Evolutionary conservation across 2,797 vertebrate genomes (phyloP).

Genomic region (Trichosurus vulpecula): DNA sequence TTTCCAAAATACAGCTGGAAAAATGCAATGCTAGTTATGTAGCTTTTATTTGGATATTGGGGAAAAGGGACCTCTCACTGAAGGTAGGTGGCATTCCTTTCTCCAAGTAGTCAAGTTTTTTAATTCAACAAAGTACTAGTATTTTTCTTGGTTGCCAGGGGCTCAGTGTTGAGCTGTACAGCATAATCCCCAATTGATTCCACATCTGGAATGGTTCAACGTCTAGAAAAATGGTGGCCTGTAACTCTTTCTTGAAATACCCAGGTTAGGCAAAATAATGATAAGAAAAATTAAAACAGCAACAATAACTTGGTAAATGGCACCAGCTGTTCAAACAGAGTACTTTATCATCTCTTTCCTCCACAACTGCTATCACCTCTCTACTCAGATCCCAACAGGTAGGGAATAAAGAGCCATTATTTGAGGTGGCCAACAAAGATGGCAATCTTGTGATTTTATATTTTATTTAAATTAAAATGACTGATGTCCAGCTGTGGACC

Average conservation of each 20-base stretch:
- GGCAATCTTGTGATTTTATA: constrained; percentile 8
- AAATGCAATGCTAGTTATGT: not conserved
- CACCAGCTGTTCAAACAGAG: not conserved
- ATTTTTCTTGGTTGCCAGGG: not conserved
- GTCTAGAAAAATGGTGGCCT: not conserved
- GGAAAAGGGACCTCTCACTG: not conserved
- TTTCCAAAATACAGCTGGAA: constrained; percentile 11
- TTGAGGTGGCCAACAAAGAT: not conserved
- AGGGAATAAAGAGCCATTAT: not conserved
- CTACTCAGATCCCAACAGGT: constrained; percentile 1
- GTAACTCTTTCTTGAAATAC: not conserved
- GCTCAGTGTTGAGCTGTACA: not conserved
- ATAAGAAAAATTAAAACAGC: not conserved
- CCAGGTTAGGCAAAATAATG: not conserved
- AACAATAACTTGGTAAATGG: constrained; percentile 6
- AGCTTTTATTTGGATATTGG: constrained; percentile 4
- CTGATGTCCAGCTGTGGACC: constrained; percentile 39
- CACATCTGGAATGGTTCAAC: constrained; percentile 28
- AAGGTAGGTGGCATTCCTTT: not conserved
- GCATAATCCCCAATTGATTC: not conserved
- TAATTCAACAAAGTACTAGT: constrained; percentile 28
- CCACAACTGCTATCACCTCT: not conserved
- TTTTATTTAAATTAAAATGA: constrained; percentile 25
- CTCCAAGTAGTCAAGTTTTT: not conserved
- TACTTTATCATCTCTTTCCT: not conserved